Percentiles rank a stretch among this genome's conserved stretches.
These are phyloP conservation scores for Sander lucioperca DNA, from an alignment of 2,113 vertebrate species.

Conservation along the genomic window DNA sequence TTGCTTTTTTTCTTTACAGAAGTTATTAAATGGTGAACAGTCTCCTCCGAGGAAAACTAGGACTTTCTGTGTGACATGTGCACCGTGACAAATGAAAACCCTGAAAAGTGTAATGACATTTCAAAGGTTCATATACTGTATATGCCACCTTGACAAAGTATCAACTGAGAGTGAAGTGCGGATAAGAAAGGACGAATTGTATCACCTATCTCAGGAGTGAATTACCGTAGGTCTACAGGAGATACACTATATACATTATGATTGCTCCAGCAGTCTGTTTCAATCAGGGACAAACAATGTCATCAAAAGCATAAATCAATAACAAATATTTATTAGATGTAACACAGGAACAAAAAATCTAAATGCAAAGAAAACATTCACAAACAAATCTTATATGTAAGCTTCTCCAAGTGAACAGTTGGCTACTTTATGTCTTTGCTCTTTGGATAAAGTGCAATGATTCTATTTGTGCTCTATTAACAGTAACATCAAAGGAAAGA, in stretches of 20 bases:
- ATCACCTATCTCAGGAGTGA: neutral
- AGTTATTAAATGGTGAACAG: neutral
- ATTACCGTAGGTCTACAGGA: neutral
- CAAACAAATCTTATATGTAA: conserved; percentile 22
- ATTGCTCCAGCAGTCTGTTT: neutral
- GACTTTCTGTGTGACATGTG: neutral
- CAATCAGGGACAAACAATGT: neutral
- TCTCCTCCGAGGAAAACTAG: neutral
- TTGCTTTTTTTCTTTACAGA: neutral
- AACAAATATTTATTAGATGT: conserved; percentile 61
- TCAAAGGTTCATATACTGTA: neutral
- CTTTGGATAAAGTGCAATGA: conserved; percentile 25
- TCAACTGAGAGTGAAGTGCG: neutral
- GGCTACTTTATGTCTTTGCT: conserved; percentile 4
- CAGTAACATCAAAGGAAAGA: conserved; percentile 6
- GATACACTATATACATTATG: neutral
- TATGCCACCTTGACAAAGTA: neutral
- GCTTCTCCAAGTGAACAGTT: conserved; percentile 19
- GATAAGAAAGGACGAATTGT: neutral
- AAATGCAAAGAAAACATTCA: conserved; percentile 28
- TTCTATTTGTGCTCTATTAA: conserved; percentile 20
- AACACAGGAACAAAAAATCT: conserved; percentile 24
- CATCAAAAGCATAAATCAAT: conserved; percentile 18
- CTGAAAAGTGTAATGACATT: neutral
- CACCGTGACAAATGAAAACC: neutral